Conservation (phyloP, 2,797 vertebrate species). For the Lemur catta region DNA sequence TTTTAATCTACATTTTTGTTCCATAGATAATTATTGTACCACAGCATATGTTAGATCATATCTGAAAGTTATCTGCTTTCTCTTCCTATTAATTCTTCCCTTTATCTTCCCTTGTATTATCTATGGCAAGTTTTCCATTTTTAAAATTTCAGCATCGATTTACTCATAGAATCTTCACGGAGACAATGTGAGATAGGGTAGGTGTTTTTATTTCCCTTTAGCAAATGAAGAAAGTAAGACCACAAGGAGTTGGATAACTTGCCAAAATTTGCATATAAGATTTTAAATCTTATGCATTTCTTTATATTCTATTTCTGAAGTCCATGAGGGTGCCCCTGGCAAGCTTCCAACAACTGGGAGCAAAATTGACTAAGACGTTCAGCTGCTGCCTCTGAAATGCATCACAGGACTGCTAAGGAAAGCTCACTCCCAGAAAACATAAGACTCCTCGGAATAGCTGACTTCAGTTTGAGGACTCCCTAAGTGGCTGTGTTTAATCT, state of each 20-base stretch:
- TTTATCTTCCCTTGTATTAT: neutral
- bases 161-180: neutral
- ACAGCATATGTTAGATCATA: neutral
- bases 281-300: neutral
- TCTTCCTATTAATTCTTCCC: neutral
- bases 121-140: neutral
- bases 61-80: neutral
- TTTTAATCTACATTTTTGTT: neutral
- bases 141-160: neutral
- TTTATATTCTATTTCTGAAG: neutral
- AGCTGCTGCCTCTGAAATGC: neutral
- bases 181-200: neutral
- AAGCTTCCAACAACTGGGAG: neutral
- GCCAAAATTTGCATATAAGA: neutral
- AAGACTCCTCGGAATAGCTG: neutral
- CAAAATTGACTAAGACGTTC: neutral
- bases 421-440: neutral
- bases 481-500: neutral
- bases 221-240: slow-evolving; percentile 5
- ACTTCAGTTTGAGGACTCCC: neutral
- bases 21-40: neutral
- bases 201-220: neutral
- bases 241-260: neutral
- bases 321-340: neutral
- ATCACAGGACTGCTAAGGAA: neutral